Base-by-base conservation (phyloP, 2,797 vertebrate genomes). In the Falco concolor region DNA sequence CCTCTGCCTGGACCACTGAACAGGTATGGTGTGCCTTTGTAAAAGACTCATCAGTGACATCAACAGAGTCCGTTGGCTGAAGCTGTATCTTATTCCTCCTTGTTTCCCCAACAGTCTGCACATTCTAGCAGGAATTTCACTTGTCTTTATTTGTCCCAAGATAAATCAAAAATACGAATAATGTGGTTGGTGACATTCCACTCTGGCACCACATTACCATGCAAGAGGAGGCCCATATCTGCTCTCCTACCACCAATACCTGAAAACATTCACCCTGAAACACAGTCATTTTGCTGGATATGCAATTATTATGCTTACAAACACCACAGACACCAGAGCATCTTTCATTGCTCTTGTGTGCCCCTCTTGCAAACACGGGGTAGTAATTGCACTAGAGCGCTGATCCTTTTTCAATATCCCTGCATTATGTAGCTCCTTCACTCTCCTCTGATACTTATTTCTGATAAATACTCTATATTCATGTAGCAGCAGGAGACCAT, bases 261-360 rank as follows among this genome's bases (percentile, higher is more conserved):
- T 49, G 65, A 4, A 23, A 86, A 73, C 13, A 15, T 24, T 63
- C n/a, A 27, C 18, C 21, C 21, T 12, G 34, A 67, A 65, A 42
- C 21, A n/a, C 8, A 22, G 24, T 7, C 15, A 20, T 32, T 28
- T 30, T 45, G 25, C 32, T 84, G 45, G n/a, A 42, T 59, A 21
- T 6, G n/a, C 63, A 25, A 16, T 36, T 25, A 78, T 65, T n/a
- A 6, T 9, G 27, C 8, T 73, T 38, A 24, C 11, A 5, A 49
- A 38, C 2, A 3, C 21, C 60, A 86, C 52, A n/a, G 42, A 36
- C 36, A 69, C 27, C 40, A 40, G n/a, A 63, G 28, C n/a, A 80
- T 25, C 49, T 32, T 6, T 0, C 0, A 3, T 3, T 70, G 32
- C 32, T 52, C 47, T 23, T 2, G 3, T 4, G 12, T 3, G 8